Conservation (phyloP, 2,113 vertebrate species). For the Cnemophilus loriae region DNA sequence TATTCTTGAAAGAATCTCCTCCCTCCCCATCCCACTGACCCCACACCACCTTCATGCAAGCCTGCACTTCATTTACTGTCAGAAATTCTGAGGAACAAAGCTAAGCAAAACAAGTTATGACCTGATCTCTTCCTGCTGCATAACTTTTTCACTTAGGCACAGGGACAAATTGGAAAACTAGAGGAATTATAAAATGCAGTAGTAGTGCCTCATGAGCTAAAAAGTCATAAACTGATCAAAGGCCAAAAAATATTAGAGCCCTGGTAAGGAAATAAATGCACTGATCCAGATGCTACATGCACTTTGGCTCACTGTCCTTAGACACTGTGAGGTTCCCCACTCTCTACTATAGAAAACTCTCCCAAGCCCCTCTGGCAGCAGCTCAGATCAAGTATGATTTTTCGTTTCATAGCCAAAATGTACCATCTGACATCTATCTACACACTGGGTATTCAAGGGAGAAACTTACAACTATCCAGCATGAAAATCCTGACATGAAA, state of each 20-base stretch:
- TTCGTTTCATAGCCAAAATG: not conserved
- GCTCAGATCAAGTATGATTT: not conserved
- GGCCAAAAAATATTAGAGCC: not conserved
- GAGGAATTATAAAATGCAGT: not conserved
- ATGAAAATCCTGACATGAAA: not conserved
- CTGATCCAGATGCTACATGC: not conserved
- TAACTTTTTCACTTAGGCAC: not conserved
- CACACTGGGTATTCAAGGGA: not conserved
- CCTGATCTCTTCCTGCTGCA: not conserved
- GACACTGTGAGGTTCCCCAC: not conserved
- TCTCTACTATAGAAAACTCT: not conserved
- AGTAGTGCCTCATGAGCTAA: not conserved
- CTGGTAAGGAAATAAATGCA: not conserved
- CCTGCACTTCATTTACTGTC: conserved; percentile 39
- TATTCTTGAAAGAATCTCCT: conserved; percentile 39
- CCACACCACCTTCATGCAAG: conserved; percentile 41
- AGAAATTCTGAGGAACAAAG: conserved; percentile 31
- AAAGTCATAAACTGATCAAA: not conserved
- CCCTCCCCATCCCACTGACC: conserved; percentile 40
- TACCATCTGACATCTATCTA: not conserved
- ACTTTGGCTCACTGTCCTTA: not conserved
- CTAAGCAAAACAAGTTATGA: conserved; percentile 7
- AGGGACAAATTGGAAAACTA: not conserved
- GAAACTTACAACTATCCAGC: not conserved
- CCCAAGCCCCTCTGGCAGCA: not conserved